Evolutionary conservation across 2,888 invertebrate genomes (phyloP).

Genomic region (Pilophorus perplexus): DNA sequence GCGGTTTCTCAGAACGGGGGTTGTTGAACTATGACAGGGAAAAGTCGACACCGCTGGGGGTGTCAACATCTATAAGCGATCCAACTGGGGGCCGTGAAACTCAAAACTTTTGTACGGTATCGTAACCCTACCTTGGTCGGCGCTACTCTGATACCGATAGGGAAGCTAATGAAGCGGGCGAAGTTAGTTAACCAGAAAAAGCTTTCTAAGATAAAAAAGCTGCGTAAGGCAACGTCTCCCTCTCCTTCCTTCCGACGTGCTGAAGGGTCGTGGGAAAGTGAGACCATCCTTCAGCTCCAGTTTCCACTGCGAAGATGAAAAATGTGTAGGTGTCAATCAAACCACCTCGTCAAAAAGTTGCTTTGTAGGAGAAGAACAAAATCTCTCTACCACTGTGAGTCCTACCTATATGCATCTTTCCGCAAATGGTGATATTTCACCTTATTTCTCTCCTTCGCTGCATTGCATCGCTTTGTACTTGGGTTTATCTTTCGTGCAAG

Average conservation of each 20-base stretch:
- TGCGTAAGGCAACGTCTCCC: constrained; percentile 22
- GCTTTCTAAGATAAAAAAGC: constrained; percentile 33
- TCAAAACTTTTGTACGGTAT: constrained; percentile 32
- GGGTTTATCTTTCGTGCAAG: too few species aligned
- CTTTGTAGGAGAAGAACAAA: too few species aligned
- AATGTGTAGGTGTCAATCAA: background rate
- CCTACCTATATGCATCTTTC: too few species aligned
- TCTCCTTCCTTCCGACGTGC: too few species aligned
- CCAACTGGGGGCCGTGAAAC: constrained; percentile 26
- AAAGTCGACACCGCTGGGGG: constrained; percentile 9
- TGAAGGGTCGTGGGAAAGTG: constrained; percentile 28
- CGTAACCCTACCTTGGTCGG: constrained; percentile 22
- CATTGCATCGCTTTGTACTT: too few species aligned
- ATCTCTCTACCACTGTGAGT: too few species aligned
- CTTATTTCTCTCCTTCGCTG: too few species aligned
- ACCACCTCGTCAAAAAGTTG: background rate
- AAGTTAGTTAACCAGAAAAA: constrained; percentile 37
- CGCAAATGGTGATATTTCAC: background rate
- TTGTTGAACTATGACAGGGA: constrained; percentile 19
- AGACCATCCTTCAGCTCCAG: constrained; percentile 1
- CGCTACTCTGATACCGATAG: too few species aligned
- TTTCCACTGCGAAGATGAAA: constrained; percentile 11
- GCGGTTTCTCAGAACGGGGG: too few species aligned
- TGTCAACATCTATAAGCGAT: constrained; percentile 35
- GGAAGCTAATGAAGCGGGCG: constrained; percentile 30